A percentile compares a stretch with the other conserved stretches of the same genome.
These are phyloP conservation scores for Frieseomelitta varia DNA, from an alignment of 1,140 invertebrate species.

Conservation along the genomic window DNA sequence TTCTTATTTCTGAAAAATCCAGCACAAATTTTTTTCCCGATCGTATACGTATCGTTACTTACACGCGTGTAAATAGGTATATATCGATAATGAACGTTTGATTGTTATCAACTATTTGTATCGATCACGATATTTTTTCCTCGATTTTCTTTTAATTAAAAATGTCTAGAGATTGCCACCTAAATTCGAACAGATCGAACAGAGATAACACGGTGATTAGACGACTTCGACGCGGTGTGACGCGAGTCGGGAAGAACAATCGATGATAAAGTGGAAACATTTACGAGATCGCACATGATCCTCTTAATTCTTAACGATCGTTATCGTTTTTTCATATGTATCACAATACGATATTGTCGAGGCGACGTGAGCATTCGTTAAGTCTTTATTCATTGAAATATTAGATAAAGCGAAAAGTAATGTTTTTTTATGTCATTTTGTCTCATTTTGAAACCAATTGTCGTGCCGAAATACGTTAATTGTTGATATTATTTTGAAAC, in stretches of 20 bases:
- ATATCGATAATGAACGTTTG: background rate
- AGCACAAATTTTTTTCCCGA: background rate
- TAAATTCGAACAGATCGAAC: background rate
- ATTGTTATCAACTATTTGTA: background rate
- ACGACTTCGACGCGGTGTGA: background rate
- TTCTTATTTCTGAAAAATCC: background rate
- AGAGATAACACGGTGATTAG: background rate
- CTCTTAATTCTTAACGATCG: constrained; percentile 19
- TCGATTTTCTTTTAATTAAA: background rate
- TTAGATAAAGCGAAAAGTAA: too few species aligned
- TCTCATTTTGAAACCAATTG: too few species aligned
- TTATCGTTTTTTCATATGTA: constrained; percentile 28
- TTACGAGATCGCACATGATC: constrained; percentile 20
- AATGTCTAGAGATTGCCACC: background rate
- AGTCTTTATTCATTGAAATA: background rate
- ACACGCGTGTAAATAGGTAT: background rate
- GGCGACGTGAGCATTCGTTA: constrained; percentile 41
- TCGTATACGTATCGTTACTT: background rate
- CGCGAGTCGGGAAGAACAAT: too few species aligned
- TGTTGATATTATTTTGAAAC: too few species aligned
- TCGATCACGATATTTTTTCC: background rate
- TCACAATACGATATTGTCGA: constrained; percentile 47
- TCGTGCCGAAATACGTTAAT: too few species aligned
- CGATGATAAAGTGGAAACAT: background rate
- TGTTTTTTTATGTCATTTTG: too few species aligned